Conservation (phyloP, 2,113 vertebrate genomes). For the Cebidichthys violaceus region DNA sequence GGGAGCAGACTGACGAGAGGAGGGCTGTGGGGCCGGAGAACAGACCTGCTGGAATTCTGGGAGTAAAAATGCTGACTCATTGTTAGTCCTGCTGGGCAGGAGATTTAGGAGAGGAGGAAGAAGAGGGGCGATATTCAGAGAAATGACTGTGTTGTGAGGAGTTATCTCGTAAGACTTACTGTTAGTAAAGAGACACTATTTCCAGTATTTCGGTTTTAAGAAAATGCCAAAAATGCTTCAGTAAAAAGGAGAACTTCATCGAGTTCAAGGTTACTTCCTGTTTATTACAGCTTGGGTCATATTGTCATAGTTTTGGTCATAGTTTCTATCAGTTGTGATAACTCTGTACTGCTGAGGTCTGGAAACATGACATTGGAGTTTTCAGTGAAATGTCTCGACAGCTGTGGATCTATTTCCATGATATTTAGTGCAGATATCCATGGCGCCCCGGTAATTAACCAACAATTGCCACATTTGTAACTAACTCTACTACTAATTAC, state of each 20-base stretch:
- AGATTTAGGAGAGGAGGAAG: constrained; percentile 7
- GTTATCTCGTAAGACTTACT: neutral
- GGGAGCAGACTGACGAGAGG: constrained; percentile 66
- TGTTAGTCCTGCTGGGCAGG: constrained; percentile 37
- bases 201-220: neutral
- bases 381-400: neutral
- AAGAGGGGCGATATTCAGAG: constrained; percentile 7
- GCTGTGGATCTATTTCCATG: neutral
- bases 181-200: neutral
- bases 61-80: constrained; percentile 74
- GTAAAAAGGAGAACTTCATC: neutral
- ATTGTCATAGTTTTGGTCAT: neutral
- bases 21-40: constrained; percentile 64
- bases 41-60: constrained; percentile 63
- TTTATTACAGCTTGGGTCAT: neutral
- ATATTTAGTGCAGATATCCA: neutral
- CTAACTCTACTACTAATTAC: constrained; percentile 2
- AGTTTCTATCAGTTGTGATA: neutral
- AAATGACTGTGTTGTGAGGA: constrained; percentile 21
- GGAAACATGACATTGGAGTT: neutral
- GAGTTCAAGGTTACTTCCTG: neutral
- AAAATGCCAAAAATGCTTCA: neutral
- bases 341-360: neutral
- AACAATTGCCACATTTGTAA: constrained; percentile 12
- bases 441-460: neutral